Conservation (phyloP, 2,113 vertebrate genomes). For the Ophthalmolycus amberensis region DNA sequence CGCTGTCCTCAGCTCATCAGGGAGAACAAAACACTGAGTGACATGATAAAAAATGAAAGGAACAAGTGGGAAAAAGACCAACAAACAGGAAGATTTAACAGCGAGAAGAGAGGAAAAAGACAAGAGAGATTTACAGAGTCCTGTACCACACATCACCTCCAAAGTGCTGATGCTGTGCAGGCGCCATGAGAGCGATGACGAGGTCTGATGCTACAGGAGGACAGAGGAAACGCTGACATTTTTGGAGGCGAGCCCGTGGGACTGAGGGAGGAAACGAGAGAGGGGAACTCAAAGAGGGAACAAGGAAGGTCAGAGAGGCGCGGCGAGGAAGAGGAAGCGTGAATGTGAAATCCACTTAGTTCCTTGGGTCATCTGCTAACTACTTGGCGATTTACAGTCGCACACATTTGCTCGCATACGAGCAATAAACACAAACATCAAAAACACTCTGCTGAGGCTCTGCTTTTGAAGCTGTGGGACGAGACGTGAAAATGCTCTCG, state of each 20-base stretch:
- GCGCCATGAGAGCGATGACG: constrained; percentile 34
- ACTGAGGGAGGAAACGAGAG: constrained; percentile 47
- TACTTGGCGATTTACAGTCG: background rate
- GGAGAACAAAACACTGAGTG: background rate
- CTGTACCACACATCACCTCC: constrained; percentile 6
- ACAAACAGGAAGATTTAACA: background rate
- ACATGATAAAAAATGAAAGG: background rate
- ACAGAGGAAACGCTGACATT: constrained; percentile 63
- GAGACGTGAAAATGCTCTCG: constrained; percentile 67
- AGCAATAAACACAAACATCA: constrained; percentile 16
- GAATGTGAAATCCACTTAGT: constrained; percentile 40
- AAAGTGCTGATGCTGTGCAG: constrained; percentile 48
- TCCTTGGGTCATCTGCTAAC: background rate
- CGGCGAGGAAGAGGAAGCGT: constrained; percentile 29
- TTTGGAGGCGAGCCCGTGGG: constrained; percentile 27
- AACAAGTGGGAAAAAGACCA: background rate
- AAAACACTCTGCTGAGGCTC: constrained; percentile 9
- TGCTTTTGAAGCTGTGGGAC: constrained; percentile 43
- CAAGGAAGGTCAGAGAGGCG: constrained; percentile 50
- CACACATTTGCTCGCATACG: constrained; percentile 10
- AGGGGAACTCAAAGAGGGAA: constrained; percentile 29
- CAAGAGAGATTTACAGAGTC: background rate
- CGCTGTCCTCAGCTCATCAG: too few relatives aligned
- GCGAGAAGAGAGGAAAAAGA: constrained; percentile 8
- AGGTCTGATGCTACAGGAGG: constrained; percentile 32